Evolutionary conservation across 2,113 vertebrate species (phyloP).

Genomic region (Leucoraja erinaceus): DNA sequence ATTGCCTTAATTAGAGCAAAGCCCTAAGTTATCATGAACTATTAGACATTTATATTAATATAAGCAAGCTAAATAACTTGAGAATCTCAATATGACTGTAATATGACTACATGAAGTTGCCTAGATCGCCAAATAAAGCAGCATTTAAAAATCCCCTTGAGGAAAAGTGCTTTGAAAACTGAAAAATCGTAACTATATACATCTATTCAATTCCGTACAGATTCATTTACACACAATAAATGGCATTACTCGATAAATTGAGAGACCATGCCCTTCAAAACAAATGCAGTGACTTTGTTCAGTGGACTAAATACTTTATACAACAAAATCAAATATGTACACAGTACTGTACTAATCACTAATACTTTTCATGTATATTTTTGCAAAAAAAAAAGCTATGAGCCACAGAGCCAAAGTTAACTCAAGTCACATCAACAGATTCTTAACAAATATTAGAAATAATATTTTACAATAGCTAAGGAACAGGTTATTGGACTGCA

Average conservation of each 20-base stretch:
- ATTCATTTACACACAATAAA: neutral
- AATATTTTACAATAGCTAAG: neutral
- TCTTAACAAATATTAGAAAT: neutral
- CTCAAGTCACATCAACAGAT: neutral
- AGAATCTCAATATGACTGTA: neutral
- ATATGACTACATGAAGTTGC: neutral
- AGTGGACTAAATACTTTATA: neutral
- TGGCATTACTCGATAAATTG: neutral
- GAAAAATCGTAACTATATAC: neutral
- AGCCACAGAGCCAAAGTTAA: neutral
- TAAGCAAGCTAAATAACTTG: neutral
- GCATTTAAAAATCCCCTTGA: neutral
- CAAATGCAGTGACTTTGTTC: neutral
- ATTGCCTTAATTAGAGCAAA: neutral
- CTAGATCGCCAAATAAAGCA: neutral
- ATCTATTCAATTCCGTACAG: neutral
- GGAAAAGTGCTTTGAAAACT: neutral
- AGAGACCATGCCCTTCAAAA: neutral
- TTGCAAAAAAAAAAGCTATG: neutral
- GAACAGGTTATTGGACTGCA: neutral
- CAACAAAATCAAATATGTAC: constrained; percentile 23
- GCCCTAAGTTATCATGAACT: neutral
- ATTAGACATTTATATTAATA: neutral
- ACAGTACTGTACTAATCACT: constrained; percentile 14
- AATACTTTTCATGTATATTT: neutral